phyloP scores from a whole-genome alignment of 2,888 invertebrate genomes.

The Dryocosmus kuriphilus region DNA sequence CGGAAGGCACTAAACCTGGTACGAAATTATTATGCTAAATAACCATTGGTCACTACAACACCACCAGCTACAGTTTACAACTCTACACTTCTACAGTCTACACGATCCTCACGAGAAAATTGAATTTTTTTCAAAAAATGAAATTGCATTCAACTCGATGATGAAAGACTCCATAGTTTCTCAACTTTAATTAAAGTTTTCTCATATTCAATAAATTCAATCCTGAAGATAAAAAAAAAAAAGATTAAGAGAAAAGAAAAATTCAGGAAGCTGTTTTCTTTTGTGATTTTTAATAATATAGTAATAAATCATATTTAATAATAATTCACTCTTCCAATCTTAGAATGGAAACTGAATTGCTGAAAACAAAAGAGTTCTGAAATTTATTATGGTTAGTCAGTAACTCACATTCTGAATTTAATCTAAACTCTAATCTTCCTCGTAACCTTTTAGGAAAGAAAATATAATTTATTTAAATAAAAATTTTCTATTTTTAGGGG shows the following conservation, averaged over 20 bases:
- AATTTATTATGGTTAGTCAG: not conserved
- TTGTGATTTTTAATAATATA: not conserved
- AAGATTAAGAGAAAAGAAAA: not conserved
- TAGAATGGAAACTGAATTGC: not conserved
- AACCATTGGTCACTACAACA: not conserved
- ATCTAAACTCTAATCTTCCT: no score
- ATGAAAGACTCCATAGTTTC: not conserved
- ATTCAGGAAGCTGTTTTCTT: not conserved
- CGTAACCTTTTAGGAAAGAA: no score
- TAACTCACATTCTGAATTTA: not conserved
- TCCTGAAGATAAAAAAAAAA: not conserved
- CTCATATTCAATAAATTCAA: not conserved
- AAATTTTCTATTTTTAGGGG: slow-evolving; percentile 72
- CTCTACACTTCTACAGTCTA: no score
- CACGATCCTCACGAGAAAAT: not conserved
- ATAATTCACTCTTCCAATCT: not conserved
- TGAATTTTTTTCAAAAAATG: not conserved
- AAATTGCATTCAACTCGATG: not conserved
- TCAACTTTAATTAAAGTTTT: not conserved
- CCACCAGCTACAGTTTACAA: no score
- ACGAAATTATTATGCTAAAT: slow-evolving; percentile 63
- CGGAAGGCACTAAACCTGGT: slow-evolving; percentile 88
- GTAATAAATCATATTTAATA: no score
- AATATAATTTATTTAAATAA: not conserved
- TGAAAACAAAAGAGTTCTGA: not conserved